Percentiles rank a stretch among this genome's conserved stretches.
These are phyloP conservation scores for Mus pahari DNA, from an alignment of 2,113 vertebrate genomes.

Conservation along the genomic window DNA sequence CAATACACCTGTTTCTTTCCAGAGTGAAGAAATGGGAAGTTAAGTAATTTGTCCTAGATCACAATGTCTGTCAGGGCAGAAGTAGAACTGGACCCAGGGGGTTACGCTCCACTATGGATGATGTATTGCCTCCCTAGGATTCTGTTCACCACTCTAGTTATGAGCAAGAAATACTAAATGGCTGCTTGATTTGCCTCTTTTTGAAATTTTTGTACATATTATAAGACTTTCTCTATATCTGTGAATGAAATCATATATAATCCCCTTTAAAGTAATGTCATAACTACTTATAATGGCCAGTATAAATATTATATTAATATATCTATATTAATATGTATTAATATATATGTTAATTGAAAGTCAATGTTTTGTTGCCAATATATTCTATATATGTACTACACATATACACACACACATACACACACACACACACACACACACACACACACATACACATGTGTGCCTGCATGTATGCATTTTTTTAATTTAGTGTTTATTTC, in stretches of 20 bases:
- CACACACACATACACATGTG: no score
- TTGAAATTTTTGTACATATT: neutral
- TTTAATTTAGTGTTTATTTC: neutral
- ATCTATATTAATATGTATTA: no score
- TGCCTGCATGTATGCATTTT: no score
- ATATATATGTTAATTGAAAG: no score
- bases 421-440: no score
- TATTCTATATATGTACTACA: neutral
- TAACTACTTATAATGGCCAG: neutral
- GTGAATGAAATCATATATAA: neutral
- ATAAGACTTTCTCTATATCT: neutral
- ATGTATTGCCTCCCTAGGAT: neutral
- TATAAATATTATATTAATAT: neutral
- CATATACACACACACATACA: no score
- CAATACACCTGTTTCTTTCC: neutral
- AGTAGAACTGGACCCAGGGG: neutral
- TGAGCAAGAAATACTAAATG: neutral
- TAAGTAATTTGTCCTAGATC: neutral
- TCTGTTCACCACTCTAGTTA: neutral
- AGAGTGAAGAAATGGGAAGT: neutral
- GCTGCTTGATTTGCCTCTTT: neutral
- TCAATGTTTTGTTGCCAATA: neutral
- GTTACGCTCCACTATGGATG: no score
- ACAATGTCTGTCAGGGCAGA: neutral
- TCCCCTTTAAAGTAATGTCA: neutral